Base-by-base conservation (phyloP, 2,888 invertebrate species). In the Halictus ligatus region DNA sequence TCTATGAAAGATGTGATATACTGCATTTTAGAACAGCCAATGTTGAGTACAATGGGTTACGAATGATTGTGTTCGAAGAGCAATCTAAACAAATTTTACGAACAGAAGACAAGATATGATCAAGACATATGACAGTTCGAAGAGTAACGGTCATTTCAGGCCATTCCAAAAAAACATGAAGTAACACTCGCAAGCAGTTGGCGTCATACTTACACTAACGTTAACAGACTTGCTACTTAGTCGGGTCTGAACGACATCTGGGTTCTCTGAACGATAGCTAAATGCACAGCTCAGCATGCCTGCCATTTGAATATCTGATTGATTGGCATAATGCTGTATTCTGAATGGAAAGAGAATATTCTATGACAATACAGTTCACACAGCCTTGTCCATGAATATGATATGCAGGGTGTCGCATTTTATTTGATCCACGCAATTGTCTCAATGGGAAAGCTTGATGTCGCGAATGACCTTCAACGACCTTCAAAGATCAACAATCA, bases 211-310 rank as follows among this genome's bases (percentile, higher is more conserved):
- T 95, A 96, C 96, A 91, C 96, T 96, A 83, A 94, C 95, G 87
- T 95, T 95, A 54, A 96, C 96, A 2, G 97, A 96, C 91, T 96
- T 96, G 88, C 96, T 96, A 90, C 93, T 90, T 75, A 93, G 89
- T 48, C 93, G 92, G 29, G 90, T 92, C 77, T 94, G 94, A 54
- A 96, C 95, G 25, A 95, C 95, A 86, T 95, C 96, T 77, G 94
- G 95, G 18, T 96, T 95, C 85, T 96, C 96, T 69, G 96, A 96
- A 91, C 96, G 97, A 81, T 97, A 96, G 84, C 98, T 97, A 95
- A 99, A 98, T 2, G 98, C 97, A 94, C 99, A 99, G 87, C 98
- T 97, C 82, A 99, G 94, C 98, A 99, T 98, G 1, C 99, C 99
- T 6, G 99, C 98, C 95, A 98, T 99, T 96, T 99, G 99, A 25